These are phyloP conservation scores for Chloroceryle amazona DNA, from an alignment of 2,797 vertebrate species.

Conservation along the genomic window DNA sequence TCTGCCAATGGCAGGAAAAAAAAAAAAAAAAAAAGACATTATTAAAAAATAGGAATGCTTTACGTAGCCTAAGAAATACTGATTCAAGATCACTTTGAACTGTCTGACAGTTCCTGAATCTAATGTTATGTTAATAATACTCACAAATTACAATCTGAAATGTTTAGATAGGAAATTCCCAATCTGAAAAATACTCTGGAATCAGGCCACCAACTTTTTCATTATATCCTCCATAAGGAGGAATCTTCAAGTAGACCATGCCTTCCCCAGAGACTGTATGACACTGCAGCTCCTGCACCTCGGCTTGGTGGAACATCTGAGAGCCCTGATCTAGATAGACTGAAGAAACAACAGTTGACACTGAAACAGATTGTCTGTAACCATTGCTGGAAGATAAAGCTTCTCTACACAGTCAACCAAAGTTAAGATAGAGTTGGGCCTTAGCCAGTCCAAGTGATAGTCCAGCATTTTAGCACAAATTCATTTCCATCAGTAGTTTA, in stretches of 20 bases:
- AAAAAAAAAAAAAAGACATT: too few relatives aligned
- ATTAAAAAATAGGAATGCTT: not conserved
- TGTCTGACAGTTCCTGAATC: not conserved
- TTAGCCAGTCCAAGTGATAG: not conserved
- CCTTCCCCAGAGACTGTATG: not conserved
- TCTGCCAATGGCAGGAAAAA: too few relatives aligned
- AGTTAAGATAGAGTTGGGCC: not conserved
- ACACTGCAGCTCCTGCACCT: not conserved
- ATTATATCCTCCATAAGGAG: not conserved
- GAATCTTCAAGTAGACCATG: not conserved
- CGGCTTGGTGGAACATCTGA: accelerated
- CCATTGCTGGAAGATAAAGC: not conserved
- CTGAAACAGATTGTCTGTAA: not conserved
- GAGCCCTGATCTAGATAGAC: not conserved
- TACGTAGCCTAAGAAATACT: not conserved
- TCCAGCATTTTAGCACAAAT: not conserved
- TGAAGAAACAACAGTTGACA: not conserved
- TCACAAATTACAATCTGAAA: not conserved
- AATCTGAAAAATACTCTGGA: not conserved
- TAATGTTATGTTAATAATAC: not conserved
- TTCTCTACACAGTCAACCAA: not conserved
- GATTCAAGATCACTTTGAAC: not conserved
- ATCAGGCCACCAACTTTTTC: not conserved
- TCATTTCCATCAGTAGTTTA: not conserved
- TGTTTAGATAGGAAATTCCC: not conserved